phyloP scores from a whole-genome alignment of 2,113 vertebrate genomes.

The Guaruba guarouba region DNA sequence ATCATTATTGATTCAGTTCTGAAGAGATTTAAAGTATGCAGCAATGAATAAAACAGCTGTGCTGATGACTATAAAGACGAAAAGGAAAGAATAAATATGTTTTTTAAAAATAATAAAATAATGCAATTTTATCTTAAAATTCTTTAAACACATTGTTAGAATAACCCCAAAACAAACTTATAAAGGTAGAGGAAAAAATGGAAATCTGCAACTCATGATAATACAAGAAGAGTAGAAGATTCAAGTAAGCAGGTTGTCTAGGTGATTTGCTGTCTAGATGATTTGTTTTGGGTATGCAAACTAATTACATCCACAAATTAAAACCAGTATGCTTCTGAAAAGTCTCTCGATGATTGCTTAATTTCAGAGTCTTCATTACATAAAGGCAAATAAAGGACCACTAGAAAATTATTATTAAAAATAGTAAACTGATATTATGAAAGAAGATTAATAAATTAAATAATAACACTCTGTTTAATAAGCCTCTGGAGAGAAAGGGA shows the following conservation, averaged over 20 bases:
- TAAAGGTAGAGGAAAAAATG: background rate
- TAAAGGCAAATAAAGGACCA: background rate
- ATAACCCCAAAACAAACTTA: background rate
- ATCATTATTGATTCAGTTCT: slow-evolving; percentile 1
- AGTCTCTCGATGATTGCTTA: background rate
- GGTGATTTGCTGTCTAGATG: background rate
- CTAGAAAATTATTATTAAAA: background rate
- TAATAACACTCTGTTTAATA: background rate
- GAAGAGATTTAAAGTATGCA: background rate
- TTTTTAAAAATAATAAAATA: background rate
- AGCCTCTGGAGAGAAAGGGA: background rate
- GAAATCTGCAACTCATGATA: background rate
- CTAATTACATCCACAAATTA: background rate
- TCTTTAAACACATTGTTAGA: background rate
- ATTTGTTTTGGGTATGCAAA: background rate
- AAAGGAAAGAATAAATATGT: background rate
- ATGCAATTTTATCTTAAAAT: background rate
- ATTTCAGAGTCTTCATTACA: background rate
- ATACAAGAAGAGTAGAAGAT: background rate
- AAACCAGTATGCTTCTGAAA: background rate
- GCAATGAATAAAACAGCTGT: background rate
- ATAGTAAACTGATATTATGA: background rate
- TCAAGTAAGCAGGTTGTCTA: background rate
- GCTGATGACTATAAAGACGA: background rate
- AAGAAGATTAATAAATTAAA: background rate